A percentile compares a stretch with the other conserved stretches of the same genome.
phyloP scores from a whole-genome alignment of 2,888 invertebrate species.

The Andrena trimmerana region DNA sequence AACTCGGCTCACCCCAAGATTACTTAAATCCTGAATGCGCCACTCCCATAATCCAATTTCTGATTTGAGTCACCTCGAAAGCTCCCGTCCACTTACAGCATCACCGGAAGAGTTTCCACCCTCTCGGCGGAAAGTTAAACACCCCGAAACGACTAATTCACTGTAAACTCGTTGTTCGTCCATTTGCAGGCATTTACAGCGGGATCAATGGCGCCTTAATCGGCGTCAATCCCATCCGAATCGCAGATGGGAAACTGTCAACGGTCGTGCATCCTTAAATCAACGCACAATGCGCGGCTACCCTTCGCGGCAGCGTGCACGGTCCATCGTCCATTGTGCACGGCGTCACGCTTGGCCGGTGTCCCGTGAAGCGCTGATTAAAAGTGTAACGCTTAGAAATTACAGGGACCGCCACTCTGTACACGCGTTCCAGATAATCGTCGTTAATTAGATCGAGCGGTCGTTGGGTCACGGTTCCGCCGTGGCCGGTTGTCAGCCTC shows the following conservation, averaged over 20 bases:
- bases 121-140: slow-evolving; percentile 27
- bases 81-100: background rate
- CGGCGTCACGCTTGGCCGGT: slow-evolving; percentile 65
- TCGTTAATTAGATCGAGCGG: slow-evolving; percentile 63
- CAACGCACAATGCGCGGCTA: slow-evolving; percentile 67
- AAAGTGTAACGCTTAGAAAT: slow-evolving; percentile 77
- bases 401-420: slow-evolving; percentile 44
- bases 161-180: slow-evolving; percentile 31
- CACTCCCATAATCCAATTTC: too few relatives aligned
- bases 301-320: slow-evolving; percentile 55
- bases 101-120: background rate
- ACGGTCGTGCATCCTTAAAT: slow-evolving; percentile 68
- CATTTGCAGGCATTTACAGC: slow-evolving; percentile 47
- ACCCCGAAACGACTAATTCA: slow-evolving; percentile 55
- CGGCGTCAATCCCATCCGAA: slow-evolving; percentile 65
- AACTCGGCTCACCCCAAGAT: too few relatives aligned
- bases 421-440: slow-evolving; percentile 47
- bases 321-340: slow-evolving; percentile 67
- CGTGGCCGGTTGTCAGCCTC: background rate
- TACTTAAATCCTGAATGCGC: too few relatives aligned
- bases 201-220: slow-evolving; percentile 57
- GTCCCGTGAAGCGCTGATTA: slow-evolving; percentile 75
- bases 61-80: too few relatives aligned
- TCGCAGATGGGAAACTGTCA: slow-evolving; percentile 72
- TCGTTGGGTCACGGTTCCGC: background rate